These are phyloP conservation scores for Drosophila oshimai DNA, from an alignment of 1,140 invertebrate genomes.

Conservation along the genomic window DNA sequence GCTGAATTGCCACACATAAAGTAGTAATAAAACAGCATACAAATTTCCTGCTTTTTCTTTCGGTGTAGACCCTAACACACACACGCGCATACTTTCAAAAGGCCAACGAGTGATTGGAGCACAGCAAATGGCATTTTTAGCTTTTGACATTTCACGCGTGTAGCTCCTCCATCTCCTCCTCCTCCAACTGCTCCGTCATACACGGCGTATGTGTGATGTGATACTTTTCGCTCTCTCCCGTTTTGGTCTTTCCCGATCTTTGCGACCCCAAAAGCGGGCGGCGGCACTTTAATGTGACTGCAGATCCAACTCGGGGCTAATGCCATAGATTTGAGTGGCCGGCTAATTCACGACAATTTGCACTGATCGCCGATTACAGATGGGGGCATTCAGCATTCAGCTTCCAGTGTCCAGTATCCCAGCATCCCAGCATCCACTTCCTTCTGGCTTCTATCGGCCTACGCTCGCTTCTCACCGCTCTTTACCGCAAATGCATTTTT, in stretches of 20 bases:
- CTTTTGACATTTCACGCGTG: conserved; percentile 81
- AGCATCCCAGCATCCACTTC: conserved; percentile 20
- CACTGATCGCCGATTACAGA: conserved; percentile 63
- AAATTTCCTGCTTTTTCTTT: background rate
- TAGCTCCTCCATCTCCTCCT: conserved; percentile 12
- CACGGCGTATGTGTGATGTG: conserved; percentile 78
- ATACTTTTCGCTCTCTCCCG: conserved; percentile 56
- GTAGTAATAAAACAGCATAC: background rate
- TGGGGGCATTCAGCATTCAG: conserved; percentile 6
- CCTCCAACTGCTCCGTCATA: conserved; percentile 44
- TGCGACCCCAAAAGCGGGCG: conserved; percentile 31
- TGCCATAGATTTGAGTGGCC: conserved; percentile 48
- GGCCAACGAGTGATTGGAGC: conserved; percentile 54
- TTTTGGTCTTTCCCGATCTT: conserved; percentile 33
- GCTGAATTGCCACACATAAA: no score
- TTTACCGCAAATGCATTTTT: conserved; percentile 74
- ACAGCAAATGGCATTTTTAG: conserved; percentile 72
- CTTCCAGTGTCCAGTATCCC: background rate
- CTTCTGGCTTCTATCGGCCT: conserved; percentile 28
- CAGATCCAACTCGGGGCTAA: conserved; percentile 38
- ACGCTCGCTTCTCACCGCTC: conserved; percentile 48
- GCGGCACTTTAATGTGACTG: conserved; percentile 40
- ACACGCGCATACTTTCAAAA: conserved; percentile 34
- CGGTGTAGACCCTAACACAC: background rate
- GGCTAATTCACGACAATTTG: conserved; percentile 74